phyloP scores from a whole-genome alignment of 1,140 invertebrate genomes.

The Odontomachus brunneus region DNA sequence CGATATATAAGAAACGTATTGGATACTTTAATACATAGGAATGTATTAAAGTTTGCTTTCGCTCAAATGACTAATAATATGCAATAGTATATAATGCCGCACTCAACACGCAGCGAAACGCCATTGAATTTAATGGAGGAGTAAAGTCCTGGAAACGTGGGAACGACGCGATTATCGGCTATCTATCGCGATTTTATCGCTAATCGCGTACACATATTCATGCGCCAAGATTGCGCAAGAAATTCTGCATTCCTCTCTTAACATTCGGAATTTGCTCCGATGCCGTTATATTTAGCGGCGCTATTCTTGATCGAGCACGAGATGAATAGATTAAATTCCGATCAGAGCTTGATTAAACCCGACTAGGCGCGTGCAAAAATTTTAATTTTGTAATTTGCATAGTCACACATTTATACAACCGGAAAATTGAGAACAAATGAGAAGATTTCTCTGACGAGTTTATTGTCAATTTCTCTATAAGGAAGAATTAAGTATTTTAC shows the following conservation, averaged over 20 bases:
- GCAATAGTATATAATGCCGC: background rate
- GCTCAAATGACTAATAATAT: background rate
- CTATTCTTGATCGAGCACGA: background rate
- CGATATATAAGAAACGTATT: too few relatives aligned
- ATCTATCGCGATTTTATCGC: background rate
- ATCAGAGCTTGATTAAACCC: background rate
- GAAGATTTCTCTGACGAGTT: background rate
- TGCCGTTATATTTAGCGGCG: background rate
- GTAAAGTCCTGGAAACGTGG: background rate
- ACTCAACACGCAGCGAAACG: background rate
- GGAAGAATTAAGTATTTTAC: too few relatives aligned
- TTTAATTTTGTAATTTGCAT: background rate
- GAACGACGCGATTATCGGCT: constrained; percentile 24
- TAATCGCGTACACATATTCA: background rate
- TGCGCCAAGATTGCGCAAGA: constrained; percentile 23
- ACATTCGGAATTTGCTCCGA: background rate
- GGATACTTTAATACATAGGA: too few relatives aligned
- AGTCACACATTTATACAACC: background rate
- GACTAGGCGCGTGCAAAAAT: background rate
- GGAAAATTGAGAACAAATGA: background rate
- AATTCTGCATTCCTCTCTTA: constrained; percentile 18
- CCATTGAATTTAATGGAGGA: background rate
- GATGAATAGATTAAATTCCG: background rate
- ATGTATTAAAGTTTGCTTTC: background rate
- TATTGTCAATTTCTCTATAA: background rate